A percentile compares a stretch with the other conserved stretches of the same genome.
Evolutionary conservation across 2,113 vertebrate species (phyloP).

Genomic region (Phrynocephalus versicolor): DNA sequence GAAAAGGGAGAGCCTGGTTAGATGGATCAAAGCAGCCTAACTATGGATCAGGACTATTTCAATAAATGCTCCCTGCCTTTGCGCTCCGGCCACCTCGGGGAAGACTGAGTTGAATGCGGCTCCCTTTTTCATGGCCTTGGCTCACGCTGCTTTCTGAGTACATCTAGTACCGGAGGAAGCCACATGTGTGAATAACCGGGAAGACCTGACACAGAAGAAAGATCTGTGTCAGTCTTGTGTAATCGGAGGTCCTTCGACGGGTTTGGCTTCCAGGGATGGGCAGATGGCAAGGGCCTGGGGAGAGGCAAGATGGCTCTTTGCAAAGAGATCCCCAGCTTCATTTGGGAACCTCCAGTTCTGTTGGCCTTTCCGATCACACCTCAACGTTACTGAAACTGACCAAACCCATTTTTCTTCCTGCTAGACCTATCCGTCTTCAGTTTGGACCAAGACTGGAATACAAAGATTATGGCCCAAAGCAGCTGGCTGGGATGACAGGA

Average conservation of each 20-base stretch:
- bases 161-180: not conserved
- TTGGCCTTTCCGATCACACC: not conserved
- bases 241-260: not conserved
- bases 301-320: not conserved
- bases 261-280: not conserved
- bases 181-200: not conserved
- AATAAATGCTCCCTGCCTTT: not conserved
- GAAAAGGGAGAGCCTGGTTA: not conserved
- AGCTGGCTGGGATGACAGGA: not conserved
- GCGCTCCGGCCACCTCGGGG: not conserved
- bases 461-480: conserved; percentile 13
- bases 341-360: not conserved
- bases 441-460: not conserved
- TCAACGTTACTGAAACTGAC: not conserved
- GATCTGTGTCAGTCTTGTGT: not conserved
- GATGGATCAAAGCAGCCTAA: not conserved
- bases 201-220: not conserved
- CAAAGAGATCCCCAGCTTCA: not conserved
- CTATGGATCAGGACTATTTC: not conserved
- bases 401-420: not conserved
- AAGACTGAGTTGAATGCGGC: not conserved
- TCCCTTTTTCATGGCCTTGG: not conserved
- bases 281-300: not conserved
- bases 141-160: not conserved
- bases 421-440: not conserved